Evolutionary conservation across 30 jellyfish, hydroid and myxozoan genomes (phyloP).

Genomic region (Haliclystus octoradiatus): DNA sequence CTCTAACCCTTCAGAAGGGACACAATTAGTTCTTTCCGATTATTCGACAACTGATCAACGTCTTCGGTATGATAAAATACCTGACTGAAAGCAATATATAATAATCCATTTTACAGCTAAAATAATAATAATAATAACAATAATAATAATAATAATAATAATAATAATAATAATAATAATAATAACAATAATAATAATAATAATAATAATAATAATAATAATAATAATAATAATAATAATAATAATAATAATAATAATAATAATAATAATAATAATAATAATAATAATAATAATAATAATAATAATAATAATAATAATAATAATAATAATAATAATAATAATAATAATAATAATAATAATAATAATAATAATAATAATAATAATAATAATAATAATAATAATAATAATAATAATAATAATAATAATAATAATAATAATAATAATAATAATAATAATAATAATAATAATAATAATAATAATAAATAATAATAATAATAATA

Average conservation of each 20-base stretch:
- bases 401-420: too few relatives aligned
- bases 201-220: not conserved
- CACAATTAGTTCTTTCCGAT: too few relatives aligned
- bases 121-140: not conserved
- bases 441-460: not conserved
- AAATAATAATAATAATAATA: constrained; percentile 1
- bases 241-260: not conserved
- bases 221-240: not conserved
- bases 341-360: not conserved
- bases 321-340: not conserved
- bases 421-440: not conserved
- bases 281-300: not conserved
- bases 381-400: not conserved
- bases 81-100: too few relatives aligned
- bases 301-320: not conserved
- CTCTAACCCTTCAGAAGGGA: too few relatives aligned
- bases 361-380: not conserved
- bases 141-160: not conserved
- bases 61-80: too few relatives aligned
- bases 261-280: not conserved
- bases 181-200: not conserved
- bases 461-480: not conserved
- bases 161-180: not conserved
- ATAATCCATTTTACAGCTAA: too few relatives aligned
- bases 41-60: too few relatives aligned